Base-by-base conservation (phyloP, 2,113 vertebrate genomes). In the Larimichthys polyactis region DNA sequence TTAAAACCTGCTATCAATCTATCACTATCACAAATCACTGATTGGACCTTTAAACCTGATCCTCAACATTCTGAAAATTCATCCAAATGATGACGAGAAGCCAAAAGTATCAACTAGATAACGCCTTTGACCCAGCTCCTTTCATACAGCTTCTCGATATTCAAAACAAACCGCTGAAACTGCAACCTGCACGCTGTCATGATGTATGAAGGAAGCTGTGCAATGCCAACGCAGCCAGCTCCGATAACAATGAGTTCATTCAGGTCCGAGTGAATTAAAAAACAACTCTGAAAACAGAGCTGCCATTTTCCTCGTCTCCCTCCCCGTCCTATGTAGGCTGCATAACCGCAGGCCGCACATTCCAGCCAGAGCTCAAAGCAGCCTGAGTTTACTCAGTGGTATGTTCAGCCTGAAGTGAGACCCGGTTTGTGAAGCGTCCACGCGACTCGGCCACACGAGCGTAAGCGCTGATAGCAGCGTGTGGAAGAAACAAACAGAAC, bases 181-280 rank as follows among this genome's bases (percentile, higher is more conserved):
- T 55, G 48, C 17, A 58, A 64, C 40, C 44, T 63, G 22, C 20
- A 51, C 17, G 16, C n/a, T 51, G 74, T 57, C 59, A 44, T 11
- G 24, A 57, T 63, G 68, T 48, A 57, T 22, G 59, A 74, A 52
- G 43, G 70, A 72, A 68, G 22, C 55, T 57, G 62, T 24, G 81
- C 65, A 58, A 54, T 36, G 51, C 27, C 44, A 63, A 59, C 27
- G 11, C 75, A 70, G 66, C 36, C 29, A 44, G 43, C 72, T 66
- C 52, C 7, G 66, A 87, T 51, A 75, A 91, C 85, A 85, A 87
- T 64, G 79, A 73, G 46, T 68, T 89, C 60, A 89, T 90, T 93
- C 89, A 91, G 32, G 24, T 46, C 69, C 55, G 51, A 83, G 57
- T 36, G 12, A 82, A 72, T 75, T 9, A 27, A 69, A 67, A 72